Conservation (phyloP, 2,797 vertebrate species). For the Galaxias olidus region DNA sequence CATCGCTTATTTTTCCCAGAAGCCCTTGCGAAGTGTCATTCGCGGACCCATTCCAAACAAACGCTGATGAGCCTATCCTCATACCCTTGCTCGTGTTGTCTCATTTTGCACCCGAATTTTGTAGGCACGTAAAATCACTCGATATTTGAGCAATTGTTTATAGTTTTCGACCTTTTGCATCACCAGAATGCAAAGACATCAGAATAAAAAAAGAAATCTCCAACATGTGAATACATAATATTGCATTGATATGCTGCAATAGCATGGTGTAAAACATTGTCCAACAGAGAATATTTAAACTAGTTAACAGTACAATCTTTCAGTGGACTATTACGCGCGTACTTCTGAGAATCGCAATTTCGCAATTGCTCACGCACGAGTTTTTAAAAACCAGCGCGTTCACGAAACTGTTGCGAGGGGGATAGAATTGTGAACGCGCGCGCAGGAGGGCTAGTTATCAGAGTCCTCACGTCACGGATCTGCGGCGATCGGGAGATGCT, state of each 20-base stretch:
- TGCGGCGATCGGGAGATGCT: slow-evolving; percentile 78
- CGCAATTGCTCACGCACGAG: slow-evolving; percentile 40
- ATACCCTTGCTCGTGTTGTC: not conserved
- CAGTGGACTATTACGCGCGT: not conserved
- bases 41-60: slow-evolving; percentile 33
- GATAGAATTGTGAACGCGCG: slow-evolving; percentile 70
- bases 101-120: too few species aligned
- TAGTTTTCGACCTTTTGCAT: too few species aligned
- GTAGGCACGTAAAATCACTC: too few species aligned
- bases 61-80: not conserved
- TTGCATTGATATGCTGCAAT: not conserved
- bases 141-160: too few species aligned
- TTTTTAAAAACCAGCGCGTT: slow-evolving; percentile 54
- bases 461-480: slow-evolving; percentile 77
- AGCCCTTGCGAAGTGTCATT: slow-evolving; percentile 20
- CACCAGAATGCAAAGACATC: too few species aligned
- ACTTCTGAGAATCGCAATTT: not conserved
- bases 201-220: not conserved
- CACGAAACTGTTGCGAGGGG: slow-evolving; percentile 77
- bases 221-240: not conserved
- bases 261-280: too few species aligned
- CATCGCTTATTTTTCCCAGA: slow-evolving; percentile 39
- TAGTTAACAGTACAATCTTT: too few species aligned
- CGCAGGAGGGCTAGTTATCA: slow-evolving; percentile 62
- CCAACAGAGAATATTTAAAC: too few species aligned